These are phyloP conservation scores for Pyrgilauda ruficollis DNA, from an alignment of 2,113 vertebrate species.

Conservation along the genomic window DNA sequence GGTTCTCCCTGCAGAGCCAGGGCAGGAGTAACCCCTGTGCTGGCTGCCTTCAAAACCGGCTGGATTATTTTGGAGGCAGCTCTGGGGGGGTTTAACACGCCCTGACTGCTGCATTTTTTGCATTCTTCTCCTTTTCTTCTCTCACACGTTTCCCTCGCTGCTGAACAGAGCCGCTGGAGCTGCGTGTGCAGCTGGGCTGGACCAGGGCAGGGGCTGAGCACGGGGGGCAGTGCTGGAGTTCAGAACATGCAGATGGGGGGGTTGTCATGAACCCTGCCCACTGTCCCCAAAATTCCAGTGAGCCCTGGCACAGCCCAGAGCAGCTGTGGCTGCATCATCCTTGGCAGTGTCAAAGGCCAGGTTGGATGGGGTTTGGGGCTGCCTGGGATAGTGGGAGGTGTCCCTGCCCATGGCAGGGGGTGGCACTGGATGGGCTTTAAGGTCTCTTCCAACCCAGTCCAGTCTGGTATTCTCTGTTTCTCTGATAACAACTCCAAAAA, in stretches of 20 bases:
- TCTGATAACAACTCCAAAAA: background rate
- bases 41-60: background rate
- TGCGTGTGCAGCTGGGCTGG: background rate
- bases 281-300: background rate
- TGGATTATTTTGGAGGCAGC: background rate
- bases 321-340: background rate
- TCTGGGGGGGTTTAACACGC: background rate
- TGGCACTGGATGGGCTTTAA: background rate
- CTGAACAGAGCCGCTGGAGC: background rate
- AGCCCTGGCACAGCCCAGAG: background rate
- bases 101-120: background rate
- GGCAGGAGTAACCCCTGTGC: background rate
- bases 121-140: background rate
- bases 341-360: background rate
- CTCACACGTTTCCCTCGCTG: rapidly evolving
- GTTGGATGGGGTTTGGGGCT: rapidly evolving
- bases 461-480: background rate
- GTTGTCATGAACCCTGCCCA: background rate
- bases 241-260: background rate
- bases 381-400: rapidly evolving
- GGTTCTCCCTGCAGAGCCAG: background rate
- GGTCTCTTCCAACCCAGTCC: background rate
- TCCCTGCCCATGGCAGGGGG: too few relatives aligned
- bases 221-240: rapidly evolving
- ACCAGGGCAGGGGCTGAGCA: rapidly evolving